A percentile compares a stretch with the other conserved stretches of the same genome.
These are phyloP conservation scores for Branchellion lobata DNA, from an alignment of 2,888 invertebrate species.

Conservation along the genomic window DNA sequence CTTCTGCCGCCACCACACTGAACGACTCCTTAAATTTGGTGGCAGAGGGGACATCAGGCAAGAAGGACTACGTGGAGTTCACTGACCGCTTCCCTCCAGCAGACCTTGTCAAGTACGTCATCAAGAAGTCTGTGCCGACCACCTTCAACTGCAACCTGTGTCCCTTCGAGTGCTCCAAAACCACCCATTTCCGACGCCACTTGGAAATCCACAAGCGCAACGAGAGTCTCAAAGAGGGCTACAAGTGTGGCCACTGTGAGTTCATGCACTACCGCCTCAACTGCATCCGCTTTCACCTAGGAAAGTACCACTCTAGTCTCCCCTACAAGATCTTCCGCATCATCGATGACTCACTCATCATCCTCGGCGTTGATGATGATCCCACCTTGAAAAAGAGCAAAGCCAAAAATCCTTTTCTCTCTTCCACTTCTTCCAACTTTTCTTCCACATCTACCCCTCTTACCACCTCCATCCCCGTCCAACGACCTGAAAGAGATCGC, in stretches of 20 bases:
- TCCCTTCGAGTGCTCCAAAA: conserved; percentile 43
- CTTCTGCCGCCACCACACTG: not conserved
- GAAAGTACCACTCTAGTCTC: conserved; percentile 44
- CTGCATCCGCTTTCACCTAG: conserved; percentile 48
- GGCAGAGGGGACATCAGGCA: not conserved
- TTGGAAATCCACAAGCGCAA: conserved; percentile 44
- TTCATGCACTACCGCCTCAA: conserved; percentile 44
- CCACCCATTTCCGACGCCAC: conserved; percentile 45
- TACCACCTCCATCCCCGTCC: not conserved
- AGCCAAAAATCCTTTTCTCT: conserved; percentile 23
- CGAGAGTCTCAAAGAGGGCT: conserved; percentile 47
- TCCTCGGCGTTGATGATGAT: conserved; percentile 40
- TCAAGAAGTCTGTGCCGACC: conserved; percentile 27
- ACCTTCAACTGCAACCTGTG: conserved; percentile 44
- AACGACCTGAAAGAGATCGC: conserved; percentile 21
- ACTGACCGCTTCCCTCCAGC: conserved; percentile 33
- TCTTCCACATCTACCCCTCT: not conserved
- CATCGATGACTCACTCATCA: conserved; percentile 39
- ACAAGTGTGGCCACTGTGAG: conserved; percentile 48
- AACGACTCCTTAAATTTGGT: not conserved
- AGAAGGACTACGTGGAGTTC: conserved; percentile 15
- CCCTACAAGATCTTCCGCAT: conserved; percentile 46
- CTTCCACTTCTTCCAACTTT: conserved; percentile 18
- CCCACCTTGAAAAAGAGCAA: conserved; percentile 42
- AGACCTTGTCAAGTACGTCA: conserved; percentile 31